phyloP scores from a whole-genome alignment of 2,113 vertebrate genomes.

The Lepus europaeus region DNA sequence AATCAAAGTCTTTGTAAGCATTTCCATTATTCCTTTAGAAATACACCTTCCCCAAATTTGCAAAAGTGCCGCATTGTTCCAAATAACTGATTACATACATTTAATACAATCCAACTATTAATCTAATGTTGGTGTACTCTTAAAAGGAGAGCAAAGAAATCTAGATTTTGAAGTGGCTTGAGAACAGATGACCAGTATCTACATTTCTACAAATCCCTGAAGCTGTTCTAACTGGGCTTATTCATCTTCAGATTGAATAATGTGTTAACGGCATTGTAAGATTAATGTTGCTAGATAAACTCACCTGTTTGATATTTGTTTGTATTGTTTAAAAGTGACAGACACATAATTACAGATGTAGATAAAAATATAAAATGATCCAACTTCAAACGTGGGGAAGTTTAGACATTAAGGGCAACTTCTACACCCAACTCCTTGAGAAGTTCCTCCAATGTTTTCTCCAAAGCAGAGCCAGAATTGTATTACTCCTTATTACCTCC shows the following conservation, averaged over 20 bases:
- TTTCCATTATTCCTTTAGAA: conserved; percentile 67
- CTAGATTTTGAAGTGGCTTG: conserved; percentile 7
- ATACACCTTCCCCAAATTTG: conserved; percentile 30
- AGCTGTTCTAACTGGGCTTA: conserved; percentile 6
- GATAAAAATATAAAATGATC: not conserved
- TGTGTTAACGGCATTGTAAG: not conserved
- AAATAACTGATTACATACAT: conserved; percentile 19
- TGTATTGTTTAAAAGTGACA: conserved; percentile 41
- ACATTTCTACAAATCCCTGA: conserved; percentile 39
- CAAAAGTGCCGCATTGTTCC: not conserved
- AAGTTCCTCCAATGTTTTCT: not conserved
- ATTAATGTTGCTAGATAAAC: conserved; percentile 26
- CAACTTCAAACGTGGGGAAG: not conserved
- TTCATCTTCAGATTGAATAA: conserved; percentile 53
- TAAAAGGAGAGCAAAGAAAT: conserved; percentile 18
- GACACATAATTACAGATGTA: not conserved
- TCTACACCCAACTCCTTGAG: not conserved
- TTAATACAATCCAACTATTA: conserved; percentile 33
- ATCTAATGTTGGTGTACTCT: not conserved
- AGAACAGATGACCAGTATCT: conserved; percentile 55
- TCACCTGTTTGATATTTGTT: conserved; percentile 62
- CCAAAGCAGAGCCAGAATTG: not conserved
- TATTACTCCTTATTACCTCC: too few species aligned
- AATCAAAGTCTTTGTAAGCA: conserved; percentile 50
- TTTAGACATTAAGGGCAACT: not conserved